These are phyloP conservation scores for Neoniphon sammara DNA, from an alignment of 2,797 vertebrate species.

Conservation along the genomic window DNA sequence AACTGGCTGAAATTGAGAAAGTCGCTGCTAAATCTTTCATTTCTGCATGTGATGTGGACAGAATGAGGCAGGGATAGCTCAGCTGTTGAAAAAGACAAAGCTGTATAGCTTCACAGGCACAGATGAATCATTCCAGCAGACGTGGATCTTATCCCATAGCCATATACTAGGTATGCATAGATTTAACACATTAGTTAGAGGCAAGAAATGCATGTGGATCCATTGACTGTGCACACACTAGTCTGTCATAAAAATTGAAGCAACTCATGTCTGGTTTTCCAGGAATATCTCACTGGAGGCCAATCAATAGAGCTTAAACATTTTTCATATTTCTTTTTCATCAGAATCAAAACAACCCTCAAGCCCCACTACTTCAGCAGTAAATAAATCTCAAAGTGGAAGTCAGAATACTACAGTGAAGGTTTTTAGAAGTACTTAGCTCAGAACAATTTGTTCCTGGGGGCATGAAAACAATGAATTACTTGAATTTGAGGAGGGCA, in stretches of 20 bases:
- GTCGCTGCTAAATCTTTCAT: slow-evolving; percentile 62
- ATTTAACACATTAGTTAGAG: slow-evolving; percentile 38
- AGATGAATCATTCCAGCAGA: slow-evolving; percentile 35
- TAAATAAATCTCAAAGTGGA: slow-evolving; percentile 62
- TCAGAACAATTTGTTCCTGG: slow-evolving; percentile 41
- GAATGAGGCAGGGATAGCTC: slow-evolving; percentile 42
- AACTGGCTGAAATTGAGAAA: slow-evolving; percentile 63
- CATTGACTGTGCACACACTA: slow-evolving; percentile 44
- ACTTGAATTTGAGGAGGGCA: slow-evolving; percentile 7
- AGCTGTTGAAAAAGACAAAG: slow-evolving; percentile 28
- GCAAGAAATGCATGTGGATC: slow-evolving; percentile 31
- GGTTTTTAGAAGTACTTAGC: slow-evolving; percentile 45
- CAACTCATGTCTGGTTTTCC: slow-evolving; percentile 34
- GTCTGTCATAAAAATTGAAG: slow-evolving; percentile 45
- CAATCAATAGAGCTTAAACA: slow-evolving; percentile 43
- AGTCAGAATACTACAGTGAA: slow-evolving; percentile 37
- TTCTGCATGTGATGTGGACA: slow-evolving; percentile 58
- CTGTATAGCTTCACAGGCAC: slow-evolving; percentile 11
- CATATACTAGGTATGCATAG: slow-evolving; percentile 10
- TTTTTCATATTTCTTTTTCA: slow-evolving; percentile 58
- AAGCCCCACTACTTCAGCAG: slow-evolving; percentile 45
- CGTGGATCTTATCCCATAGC: slow-evolving; percentile 27
- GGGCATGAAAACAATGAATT: slow-evolving; percentile 39
- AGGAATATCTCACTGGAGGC: slow-evolving; percentile 29
- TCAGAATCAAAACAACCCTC: slow-evolving; percentile 59